Base-by-base conservation (phyloP, 53 echinoderm and acorn worm genomes). In the Arbacia lixula region DNA sequence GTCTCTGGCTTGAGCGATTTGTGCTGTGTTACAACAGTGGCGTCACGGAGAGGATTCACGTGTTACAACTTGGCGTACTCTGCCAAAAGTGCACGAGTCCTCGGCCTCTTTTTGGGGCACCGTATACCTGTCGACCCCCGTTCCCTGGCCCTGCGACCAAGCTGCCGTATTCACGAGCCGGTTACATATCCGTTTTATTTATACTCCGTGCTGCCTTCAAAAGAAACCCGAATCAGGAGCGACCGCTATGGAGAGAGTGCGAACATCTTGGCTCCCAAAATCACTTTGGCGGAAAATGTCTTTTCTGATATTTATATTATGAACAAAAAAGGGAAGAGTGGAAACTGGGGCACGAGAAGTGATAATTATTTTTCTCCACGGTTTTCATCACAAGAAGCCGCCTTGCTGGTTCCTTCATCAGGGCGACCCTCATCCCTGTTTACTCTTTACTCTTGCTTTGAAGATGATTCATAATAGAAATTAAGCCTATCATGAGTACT, bases 151-250 rank as follows among this genome's bases (percentile, higher is more conserved):
- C n/a, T n/a, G 66, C 36, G 66, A 37, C 36, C 66, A 37, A n/a
- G 66, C 38, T 19, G 22, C 37, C 36, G 36, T 66, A 37, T 66
- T 71, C 49, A 71, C 39, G 41, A 71, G 42, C 71, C 71, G 71
- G 71, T 71, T 71, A 71, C 71, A 71, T 71, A 71, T 71, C 71
- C 71, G 71, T 71, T 71, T 9, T 71, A 71, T 71, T 71, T 71
- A 71, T 46, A 71, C 46, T 71, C 46, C 71, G 71, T 71, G 71
- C 22, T 46, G 39, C 24, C 12, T 42, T 40, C 71, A 71, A 71
- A 41, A 49, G 71, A 71, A 41, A 29, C 46, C 71, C 26, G 71
- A 16, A 71, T 71, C 71, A 71, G 46, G 43, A 28, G 40, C 25
- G 8, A 6, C 46, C 14, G 14, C 8, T 10, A 6, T 46, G 11